These are phyloP conservation scores for Agriopis aurantiaria DNA, from an alignment of 2,888 invertebrate species.

Conservation along the genomic window DNA sequence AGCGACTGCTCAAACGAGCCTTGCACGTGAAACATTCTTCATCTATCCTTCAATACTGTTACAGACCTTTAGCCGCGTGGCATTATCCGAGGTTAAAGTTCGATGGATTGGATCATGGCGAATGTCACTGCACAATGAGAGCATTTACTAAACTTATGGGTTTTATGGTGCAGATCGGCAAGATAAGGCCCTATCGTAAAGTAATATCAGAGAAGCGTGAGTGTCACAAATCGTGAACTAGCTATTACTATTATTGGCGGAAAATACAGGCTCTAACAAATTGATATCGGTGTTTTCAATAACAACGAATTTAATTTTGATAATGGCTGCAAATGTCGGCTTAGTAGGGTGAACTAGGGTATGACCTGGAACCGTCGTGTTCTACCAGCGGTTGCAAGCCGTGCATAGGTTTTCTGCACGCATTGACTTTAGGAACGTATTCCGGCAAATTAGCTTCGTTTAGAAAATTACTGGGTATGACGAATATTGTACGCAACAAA, in stretches of 20 bases:
- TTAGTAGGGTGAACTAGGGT: slow-evolving; percentile 25
- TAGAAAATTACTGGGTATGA: slow-evolving; percentile 32
- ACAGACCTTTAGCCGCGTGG: slow-evolving; percentile 61
- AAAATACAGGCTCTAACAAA: slow-evolving; percentile 47
- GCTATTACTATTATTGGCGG: slow-evolving; percentile 34
- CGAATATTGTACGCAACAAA: background rate
- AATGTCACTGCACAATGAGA: slow-evolving; percentile 74
- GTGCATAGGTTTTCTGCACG: slow-evolving; percentile 64
- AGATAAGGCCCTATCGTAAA: slow-evolving; percentile 58
- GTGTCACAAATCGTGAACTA: slow-evolving; percentile 56
- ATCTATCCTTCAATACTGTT: slow-evolving; percentile 62
- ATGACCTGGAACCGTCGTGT: slow-evolving; percentile 44
- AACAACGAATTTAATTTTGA: slow-evolving; percentile 44
- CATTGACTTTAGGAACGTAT: slow-evolving; percentile 55
- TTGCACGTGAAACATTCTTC: slow-evolving; percentile 84
- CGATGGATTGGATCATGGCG: slow-evolving; percentile 67
- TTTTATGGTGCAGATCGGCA: slow-evolving; percentile 70
- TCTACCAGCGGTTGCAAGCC: slow-evolving; percentile 38
- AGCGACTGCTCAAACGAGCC: slow-evolving; percentile 87
- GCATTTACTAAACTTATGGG: slow-evolving; percentile 61
- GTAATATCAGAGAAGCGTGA: slow-evolving; percentile 57
- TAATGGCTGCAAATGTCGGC: slow-evolving; percentile 45
- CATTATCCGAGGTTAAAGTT: slow-evolving; percentile 74
- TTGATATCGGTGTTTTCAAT: slow-evolving; percentile 34
- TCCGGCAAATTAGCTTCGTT: slow-evolving; percentile 53